A percentile compares a stretch with the other conserved stretches of the same genome.
phyloP scores from a whole-genome alignment of 2,113 vertebrate species.

The Grantiella picta region DNA sequence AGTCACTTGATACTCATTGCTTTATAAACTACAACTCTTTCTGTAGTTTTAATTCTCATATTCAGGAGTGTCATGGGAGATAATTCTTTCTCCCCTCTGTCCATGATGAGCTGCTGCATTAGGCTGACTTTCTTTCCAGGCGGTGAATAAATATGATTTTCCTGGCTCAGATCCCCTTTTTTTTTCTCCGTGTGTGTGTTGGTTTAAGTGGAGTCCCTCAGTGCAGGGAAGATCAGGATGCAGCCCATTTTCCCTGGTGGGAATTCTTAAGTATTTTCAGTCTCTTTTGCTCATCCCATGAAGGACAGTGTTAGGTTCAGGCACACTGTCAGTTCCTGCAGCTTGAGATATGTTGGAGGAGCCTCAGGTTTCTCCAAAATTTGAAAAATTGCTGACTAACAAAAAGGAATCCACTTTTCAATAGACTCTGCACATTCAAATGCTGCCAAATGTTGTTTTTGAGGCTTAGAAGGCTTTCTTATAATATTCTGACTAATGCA shows the following conservation, averaged over 20 bases:
- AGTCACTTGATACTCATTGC: not conserved
- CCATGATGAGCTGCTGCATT: not conserved
- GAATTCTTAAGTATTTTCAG: accelerated
- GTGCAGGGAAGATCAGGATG: not conserved
- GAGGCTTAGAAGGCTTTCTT: not conserved
- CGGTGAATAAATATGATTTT: not conserved
- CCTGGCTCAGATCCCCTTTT: not conserved
- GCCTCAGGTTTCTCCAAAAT: not conserved
- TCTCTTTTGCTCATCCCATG: not conserved
- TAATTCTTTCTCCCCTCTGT: not conserved
- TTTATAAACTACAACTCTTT: not conserved
- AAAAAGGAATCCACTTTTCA: not conserved
- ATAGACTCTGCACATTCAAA: not conserved
- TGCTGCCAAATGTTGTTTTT: not conserved
- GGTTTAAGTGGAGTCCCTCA: not conserved
- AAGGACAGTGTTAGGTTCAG: not conserved
- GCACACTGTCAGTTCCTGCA: not conserved
- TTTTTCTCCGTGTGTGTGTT: accelerated
- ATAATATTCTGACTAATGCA: not conserved
- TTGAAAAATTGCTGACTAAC: not conserved
- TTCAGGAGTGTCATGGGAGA: not conserved
- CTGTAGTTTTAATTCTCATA: not conserved
- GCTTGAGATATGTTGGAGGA: not conserved
- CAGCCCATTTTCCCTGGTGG: not conserved
- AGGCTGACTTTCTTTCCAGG: not conserved